Base-by-base conservation (phyloP, 2,888 invertebrate genomes). In the Pantelozetes paolii region DNA sequence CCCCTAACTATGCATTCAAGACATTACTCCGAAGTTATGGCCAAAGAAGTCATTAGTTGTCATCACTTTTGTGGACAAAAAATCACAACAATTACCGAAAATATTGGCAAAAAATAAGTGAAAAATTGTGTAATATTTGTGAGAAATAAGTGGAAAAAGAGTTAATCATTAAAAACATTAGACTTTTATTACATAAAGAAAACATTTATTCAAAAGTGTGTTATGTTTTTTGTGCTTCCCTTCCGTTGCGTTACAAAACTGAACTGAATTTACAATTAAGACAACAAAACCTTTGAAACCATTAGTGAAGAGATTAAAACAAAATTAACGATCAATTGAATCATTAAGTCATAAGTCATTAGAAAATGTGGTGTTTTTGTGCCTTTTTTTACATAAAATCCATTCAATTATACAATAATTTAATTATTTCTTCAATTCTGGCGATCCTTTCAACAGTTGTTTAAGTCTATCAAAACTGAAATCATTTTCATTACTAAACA, bases 291-390 rank as follows among this genome's bases (percentile, higher is more conserved):
- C 20, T 50, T 50, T n/a, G 20, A 2, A 50, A 50, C n/a, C 50
- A 50, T 20, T n/a, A 20, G n/a, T 18, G 45, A 45, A 11, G 8
- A 18, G 2, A 15, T 18, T 45, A 13, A 11, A 45, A 45, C 2
- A 2, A 50, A 18, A 20, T 50, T 50, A 50, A 50, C 50, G 50
- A 50, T 20, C 50, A 50, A 50, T 50, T 50, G 6, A 45, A 50
- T 50, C 15, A 50, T 20, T 45, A 50, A 15, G 8, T n/a, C n/a
- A 8, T 8, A 50, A 50, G 20, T 50, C n/a, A n/a, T 50, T 50
- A 50, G 50, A n/a, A 50, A 50, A 50, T 50, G 50, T 50, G 50
- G 50, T 50, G 50, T 50, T 50, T 45, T 50, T 50, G 50, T 50
- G 50, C 50, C 50, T 50, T 50, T 50, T 50, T 50, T 50, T 20